A percentile compares a stretch with the other conserved stretches of the same genome.
phyloP scores from a whole-genome alignment of 2,113 vertebrate species.

The Anoura caudifer region DNA sequence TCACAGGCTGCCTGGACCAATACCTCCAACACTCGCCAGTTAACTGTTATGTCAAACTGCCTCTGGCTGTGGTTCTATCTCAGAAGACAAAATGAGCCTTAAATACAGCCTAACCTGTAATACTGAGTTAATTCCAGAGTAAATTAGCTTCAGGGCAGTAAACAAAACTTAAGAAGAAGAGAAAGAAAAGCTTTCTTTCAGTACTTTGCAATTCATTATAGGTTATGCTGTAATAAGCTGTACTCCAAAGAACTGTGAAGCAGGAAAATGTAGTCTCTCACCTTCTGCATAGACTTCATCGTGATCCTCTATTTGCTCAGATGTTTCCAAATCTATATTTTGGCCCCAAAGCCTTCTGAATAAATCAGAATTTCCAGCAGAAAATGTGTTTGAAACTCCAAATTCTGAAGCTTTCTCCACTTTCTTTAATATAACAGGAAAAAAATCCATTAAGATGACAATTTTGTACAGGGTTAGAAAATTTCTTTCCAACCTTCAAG shows the following conservation, averaged over 20 bases:
- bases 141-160: conserved; percentile 17
- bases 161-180: conserved; percentile 23
- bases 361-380: conserved; percentile 73
- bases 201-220: background rate
- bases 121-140: background rate
- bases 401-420: conserved; percentile 85
- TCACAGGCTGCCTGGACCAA: background rate
- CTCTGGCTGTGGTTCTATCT: background rate
- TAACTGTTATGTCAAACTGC: background rate
- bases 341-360: conserved; percentile 47
- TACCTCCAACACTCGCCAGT: background rate
- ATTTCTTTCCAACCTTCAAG: background rate
- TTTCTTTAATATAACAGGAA: conserved; percentile 77
- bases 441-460: conserved; percentile 18
- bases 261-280: conserved; percentile 63
- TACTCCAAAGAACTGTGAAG: background rate
- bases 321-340: conserved; percentile 75
- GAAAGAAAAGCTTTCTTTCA: background rate
- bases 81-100: background rate
- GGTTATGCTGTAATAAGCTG: background rate
- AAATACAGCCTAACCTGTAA: background rate
- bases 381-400: conserved; percentile 85
- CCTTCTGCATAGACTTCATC: conserved; percentile 89
- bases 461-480: background rate
- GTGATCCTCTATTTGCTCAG: conserved; percentile 84